These are phyloP conservation scores for Cyrtodaria siliqua DNA, from an alignment of 2,888 invertebrate genomes.

Conservation along the genomic window DNA sequence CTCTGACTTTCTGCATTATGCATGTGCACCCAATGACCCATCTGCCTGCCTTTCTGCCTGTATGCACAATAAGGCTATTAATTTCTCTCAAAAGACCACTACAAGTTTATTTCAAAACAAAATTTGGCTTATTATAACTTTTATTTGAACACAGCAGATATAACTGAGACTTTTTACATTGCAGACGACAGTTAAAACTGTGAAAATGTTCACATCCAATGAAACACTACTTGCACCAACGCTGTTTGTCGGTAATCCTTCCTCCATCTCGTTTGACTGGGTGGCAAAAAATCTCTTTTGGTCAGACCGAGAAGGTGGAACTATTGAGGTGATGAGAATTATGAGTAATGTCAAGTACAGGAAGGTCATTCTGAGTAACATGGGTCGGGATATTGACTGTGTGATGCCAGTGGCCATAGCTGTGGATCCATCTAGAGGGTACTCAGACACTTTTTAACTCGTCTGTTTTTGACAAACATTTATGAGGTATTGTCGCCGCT, in stretches of 20 bases:
- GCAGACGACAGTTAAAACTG: slow-evolving; percentile 47
- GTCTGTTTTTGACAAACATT: too few relatives aligned
- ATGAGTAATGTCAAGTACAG: slow-evolving; percentile 94
- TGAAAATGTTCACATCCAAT: slow-evolving; percentile 86
- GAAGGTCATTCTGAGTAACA: slow-evolving; percentile 94
- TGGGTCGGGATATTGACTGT: slow-evolving; percentile 94
- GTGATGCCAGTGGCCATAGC: slow-evolving; percentile 95
- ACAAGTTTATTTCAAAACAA: too few relatives aligned
- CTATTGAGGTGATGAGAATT: slow-evolving; percentile 90
- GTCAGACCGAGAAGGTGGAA: slow-evolving; percentile 92
- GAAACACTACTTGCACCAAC: slow-evolving; percentile 44
- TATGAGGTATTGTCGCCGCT: too few relatives aligned
- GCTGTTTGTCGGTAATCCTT: slow-evolving; percentile 91
- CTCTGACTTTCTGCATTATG: too few relatives aligned
- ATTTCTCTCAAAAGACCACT: too few relatives aligned
- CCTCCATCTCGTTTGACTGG: slow-evolving; percentile 98
- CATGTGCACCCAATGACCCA: too few relatives aligned
- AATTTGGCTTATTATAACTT: too few relatives aligned
- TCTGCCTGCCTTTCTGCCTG: too few relatives aligned
- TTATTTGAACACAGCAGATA: too few relatives aligned
- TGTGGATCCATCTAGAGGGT: slow-evolving; percentile 97
- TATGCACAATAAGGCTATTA: too few relatives aligned
- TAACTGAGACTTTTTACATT: too few relatives aligned
- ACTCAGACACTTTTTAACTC: slow-evolving; percentile 71
- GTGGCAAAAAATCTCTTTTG: slow-evolving; percentile 97